Evolutionary conservation across 2,888 invertebrate species (phyloP).

Genomic region (Torymus auratus): DNA sequence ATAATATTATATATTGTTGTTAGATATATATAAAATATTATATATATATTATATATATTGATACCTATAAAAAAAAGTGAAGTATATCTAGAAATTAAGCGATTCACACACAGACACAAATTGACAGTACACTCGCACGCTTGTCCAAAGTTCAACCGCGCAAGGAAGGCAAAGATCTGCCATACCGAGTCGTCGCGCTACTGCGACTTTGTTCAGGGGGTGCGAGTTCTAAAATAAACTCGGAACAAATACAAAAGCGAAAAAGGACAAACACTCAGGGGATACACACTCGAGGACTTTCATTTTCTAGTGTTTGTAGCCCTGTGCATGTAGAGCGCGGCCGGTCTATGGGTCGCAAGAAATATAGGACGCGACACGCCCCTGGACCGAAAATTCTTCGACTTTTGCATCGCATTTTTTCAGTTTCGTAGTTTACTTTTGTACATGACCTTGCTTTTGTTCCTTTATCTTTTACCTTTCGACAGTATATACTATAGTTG

Average conservation of each 20-base stretch:
- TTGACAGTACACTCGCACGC: conserved; percentile 7
- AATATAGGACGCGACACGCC: neutral
- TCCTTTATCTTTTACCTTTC: too few species aligned
- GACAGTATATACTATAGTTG: too few species aligned
- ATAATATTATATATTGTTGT: conserved; percentile 76
- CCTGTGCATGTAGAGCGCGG: conserved; percentile 31
- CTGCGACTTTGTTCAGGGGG: conserved; percentile 34
- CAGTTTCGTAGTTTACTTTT: neutral
- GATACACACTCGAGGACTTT: conserved; percentile 5
- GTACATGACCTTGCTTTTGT: neutral
- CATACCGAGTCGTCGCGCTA: conserved; percentile 17
- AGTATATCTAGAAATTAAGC: conserved; percentile 67
- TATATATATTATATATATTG: conserved; percentile 69
- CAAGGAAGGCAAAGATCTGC: neutral
- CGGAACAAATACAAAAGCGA: neutral
- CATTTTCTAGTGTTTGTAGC: conserved; percentile 24
- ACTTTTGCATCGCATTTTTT: conserved; percentile 25
- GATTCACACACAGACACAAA: conserved; percentile 58
- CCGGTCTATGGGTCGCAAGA: conserved; percentile 9
- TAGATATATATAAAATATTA: conserved; percentile 72
- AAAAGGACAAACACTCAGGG: neutral
- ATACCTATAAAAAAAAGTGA: conserved; percentile 65
- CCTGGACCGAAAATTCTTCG: neutral
- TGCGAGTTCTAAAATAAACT: neutral
- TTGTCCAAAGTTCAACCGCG: conserved; percentile 27